These are phyloP conservation scores for Holacanthella duospinosa DNA, from an alignment of 2,888 invertebrate species.

Conservation along the genomic window DNA sequence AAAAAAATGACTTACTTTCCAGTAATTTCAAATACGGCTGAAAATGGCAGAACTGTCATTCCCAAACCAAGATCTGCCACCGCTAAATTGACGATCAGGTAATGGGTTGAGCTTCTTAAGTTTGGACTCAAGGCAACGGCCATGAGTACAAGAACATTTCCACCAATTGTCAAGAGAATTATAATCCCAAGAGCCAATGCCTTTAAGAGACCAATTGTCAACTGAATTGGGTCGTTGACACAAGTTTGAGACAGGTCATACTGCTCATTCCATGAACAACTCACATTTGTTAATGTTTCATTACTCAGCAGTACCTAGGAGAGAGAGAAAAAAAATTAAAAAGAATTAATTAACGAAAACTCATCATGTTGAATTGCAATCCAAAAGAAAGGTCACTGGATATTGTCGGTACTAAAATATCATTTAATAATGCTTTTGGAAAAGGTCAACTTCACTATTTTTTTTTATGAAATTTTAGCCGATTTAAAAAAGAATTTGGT, in stretches of 20 bases:
- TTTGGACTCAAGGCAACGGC: constrained; percentile 45
- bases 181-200: constrained; percentile 41
- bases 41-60: constrained; percentile 49
- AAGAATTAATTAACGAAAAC: too few species aligned
- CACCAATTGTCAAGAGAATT: constrained; percentile 44
- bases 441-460: too few species aligned
- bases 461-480: too few species aligned
- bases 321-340: too few species aligned
- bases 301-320: too few species aligned
- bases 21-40: constrained; percentile 50
- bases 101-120: constrained; percentile 51
- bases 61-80: constrained; percentile 55
- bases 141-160: constrained; percentile 47
- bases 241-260: constrained; percentile 6
- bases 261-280: constrained; percentile 1
- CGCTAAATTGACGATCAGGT: constrained; percentile 57
- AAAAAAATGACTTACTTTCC: constrained; percentile 39
- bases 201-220: constrained; percentile 25
- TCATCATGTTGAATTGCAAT: too few species aligned
- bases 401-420: too few species aligned
- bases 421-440: too few species aligned
- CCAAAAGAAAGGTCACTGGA: too few species aligned
- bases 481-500: too few species aligned
- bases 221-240: constrained; percentile 14
- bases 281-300: background rate